Conservation (phyloP, 2,888 invertebrate genomes). For the Hydroisotoma schaefferi region DNA sequence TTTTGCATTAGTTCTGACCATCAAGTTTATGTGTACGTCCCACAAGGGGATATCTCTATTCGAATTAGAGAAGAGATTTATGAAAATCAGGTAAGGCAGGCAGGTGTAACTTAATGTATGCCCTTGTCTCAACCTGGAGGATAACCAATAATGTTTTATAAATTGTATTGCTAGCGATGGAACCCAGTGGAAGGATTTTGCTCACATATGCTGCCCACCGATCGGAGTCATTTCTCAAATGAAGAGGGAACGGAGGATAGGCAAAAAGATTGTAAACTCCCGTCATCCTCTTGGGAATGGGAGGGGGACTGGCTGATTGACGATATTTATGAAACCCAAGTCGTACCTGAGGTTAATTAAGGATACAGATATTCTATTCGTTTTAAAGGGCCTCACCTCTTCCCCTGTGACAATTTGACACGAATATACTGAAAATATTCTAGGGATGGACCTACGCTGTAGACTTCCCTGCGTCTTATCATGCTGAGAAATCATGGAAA, state of each 20-base stretch:
- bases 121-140: not conserved
- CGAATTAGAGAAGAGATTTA: slow-evolving; percentile 83
- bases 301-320: slow-evolving; percentile 91
- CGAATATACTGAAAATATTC: not conserved
- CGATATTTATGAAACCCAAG: slow-evolving; percentile 76
- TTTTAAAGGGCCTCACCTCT: not conserved
- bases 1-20: slow-evolving; percentile 93
- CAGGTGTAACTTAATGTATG: not conserved
- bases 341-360: slow-evolving; percentile 69
- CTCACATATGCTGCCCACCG: slow-evolving; percentile 77
- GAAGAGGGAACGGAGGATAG: slow-evolving; percentile 76
- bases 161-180: slow-evolving; percentile 66
- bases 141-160: not conserved
- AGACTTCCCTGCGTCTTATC: slow-evolving; percentile 83
- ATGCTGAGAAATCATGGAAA: slow-evolving; percentile 78
- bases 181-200: slow-evolving; percentile 84
- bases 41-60: slow-evolving; percentile 84
- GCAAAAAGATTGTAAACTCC: slow-evolving; percentile 72
- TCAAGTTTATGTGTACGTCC: slow-evolving; percentile 87
- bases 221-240: slow-evolving; percentile 80
- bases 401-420: not conserved
- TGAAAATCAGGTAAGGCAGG: slow-evolving; percentile 72
- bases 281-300: slow-evolving; percentile 96
- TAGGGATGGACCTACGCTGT: slow-evolving; percentile 93
- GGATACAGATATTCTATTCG: no score